phyloP scores from a whole-genome alignment of 2,113 vertebrate genomes.

The Tringa solitaria region DNA sequence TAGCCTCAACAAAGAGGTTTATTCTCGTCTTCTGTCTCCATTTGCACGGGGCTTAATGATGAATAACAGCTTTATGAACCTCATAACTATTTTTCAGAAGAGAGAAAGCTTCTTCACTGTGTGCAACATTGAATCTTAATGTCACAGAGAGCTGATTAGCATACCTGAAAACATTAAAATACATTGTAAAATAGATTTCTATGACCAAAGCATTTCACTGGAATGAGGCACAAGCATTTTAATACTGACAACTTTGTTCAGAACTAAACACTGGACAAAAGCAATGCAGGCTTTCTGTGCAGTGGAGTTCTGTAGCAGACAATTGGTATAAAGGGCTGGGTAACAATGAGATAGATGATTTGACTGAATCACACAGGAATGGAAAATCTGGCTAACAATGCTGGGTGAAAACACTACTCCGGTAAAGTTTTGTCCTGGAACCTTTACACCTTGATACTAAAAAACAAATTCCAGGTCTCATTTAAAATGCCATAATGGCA shows the following conservation, averaged over 20 bases:
- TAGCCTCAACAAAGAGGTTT: constrained; percentile 42
- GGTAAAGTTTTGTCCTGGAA: not conserved
- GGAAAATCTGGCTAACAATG: not conserved
- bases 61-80: constrained; percentile 64
- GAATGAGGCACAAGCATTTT: not conserved
- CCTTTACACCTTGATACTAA: not conserved
- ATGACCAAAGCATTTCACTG: not conserved
- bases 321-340: not conserved
- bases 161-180: not conserved
- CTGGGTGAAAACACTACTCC: not conserved
- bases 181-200: not conserved
- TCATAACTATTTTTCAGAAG: constrained; percentile 8
- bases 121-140: not conserved
- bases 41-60: constrained; percentile 27
- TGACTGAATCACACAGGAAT: not conserved
- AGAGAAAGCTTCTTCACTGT: not conserved
- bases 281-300: not conserved
- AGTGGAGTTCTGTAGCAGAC: not conserved
- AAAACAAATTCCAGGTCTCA: not conserved
- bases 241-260: not conserved
- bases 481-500: not conserved
- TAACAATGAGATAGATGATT: not conserved
- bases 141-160: not conserved
- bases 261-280: not conserved
- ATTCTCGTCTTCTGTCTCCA: constrained; percentile 45